phyloP scores from a whole-genome alignment of 1,140 invertebrate genomes.

The Panagrolaimus sp. region DNA sequence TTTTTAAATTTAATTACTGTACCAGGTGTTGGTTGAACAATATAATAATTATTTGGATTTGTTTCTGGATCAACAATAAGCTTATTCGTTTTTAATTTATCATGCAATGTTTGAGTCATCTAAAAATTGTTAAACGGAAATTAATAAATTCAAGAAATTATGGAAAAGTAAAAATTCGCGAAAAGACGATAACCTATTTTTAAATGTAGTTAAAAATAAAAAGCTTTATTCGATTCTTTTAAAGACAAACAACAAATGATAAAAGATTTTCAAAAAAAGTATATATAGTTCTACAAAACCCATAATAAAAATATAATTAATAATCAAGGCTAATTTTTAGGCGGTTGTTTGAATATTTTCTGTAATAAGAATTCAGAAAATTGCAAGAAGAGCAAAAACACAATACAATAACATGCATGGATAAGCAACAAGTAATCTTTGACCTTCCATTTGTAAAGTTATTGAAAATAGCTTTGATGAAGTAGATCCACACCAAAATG shows the following conservation, averaged over 20 bases:
- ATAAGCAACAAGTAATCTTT: conserved; percentile 84
- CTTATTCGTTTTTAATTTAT: too few relatives aligned
- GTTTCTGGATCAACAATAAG: background rate
- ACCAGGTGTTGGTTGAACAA: conserved; percentile 18
- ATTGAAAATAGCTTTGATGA: conserved; percentile 87
- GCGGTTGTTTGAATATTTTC: background rate
- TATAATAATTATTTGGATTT: conserved; percentile 3
- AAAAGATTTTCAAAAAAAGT: background rate
- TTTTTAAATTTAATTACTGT: conserved; percentile 23
- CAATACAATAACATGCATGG: conserved; percentile 90
- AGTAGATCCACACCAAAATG: conserved; percentile 82
- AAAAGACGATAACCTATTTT: background rate
- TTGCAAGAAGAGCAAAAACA: conserved; percentile 83
- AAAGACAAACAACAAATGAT: background rate
- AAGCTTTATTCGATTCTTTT: conserved; percentile 15
- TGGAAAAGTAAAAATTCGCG: too few relatives aligned
- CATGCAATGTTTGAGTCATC: too few relatives aligned
- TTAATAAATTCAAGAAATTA: too few relatives aligned
- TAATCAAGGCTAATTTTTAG: background rate
- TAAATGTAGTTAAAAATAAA: background rate
- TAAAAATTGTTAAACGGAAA: too few relatives aligned
- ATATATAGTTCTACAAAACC: background rate
- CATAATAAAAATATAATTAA: background rate
- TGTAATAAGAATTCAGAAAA: conserved; percentile 68
- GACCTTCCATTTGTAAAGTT: conserved; percentile 79